phyloP scores from a whole-genome alignment of 2,113 vertebrate genomes.

The Corvus hawaiiensis region DNA sequence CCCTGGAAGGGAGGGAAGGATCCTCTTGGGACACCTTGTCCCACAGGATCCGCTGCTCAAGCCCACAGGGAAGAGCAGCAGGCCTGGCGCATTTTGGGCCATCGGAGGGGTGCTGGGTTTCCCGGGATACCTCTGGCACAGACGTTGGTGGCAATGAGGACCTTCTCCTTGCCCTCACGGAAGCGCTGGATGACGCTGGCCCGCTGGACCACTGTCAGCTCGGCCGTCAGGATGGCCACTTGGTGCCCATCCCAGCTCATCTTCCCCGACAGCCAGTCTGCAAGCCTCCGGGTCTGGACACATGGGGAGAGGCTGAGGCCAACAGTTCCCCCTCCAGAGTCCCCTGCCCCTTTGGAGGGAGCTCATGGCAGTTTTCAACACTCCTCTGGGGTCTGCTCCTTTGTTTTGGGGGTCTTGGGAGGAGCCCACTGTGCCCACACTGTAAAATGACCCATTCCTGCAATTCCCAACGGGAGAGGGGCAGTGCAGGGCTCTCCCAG shows the following conservation, averaged over 20 bases:
- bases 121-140: slow-evolving; percentile 69
- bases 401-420: background rate
- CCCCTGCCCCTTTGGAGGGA: background rate
- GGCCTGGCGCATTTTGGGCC: rapidly evolving
- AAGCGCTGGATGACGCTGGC: slow-evolving; percentile 73
- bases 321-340: rapidly evolving
- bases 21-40: background rate
- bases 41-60: background rate
- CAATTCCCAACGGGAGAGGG: rapidly evolving
- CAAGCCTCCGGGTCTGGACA: slow-evolving; percentile 58
- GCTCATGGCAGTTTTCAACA: background rate
- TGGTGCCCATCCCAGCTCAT: slow-evolving; percentile 69
- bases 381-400: background rate
- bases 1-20: slow-evolving; percentile 5
- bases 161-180: slow-evolving; percentile 73
- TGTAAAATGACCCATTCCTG: background rate
- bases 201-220: slow-evolving; percentile 67
- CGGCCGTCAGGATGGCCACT: slow-evolving; percentile 67
- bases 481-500: background rate
- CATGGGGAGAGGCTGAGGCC: rapidly evolving
- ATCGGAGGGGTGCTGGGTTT: rapidly evolving
- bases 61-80: rapidly evolving
- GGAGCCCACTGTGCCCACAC: background rate
- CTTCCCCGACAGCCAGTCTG: slow-evolving; percentile 58
- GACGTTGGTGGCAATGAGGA: slow-evolving; percentile 78